Conservation (phyloP, 30 jellyfish, hydroid and myxozoan species). For the Mastigias papua region DNA sequence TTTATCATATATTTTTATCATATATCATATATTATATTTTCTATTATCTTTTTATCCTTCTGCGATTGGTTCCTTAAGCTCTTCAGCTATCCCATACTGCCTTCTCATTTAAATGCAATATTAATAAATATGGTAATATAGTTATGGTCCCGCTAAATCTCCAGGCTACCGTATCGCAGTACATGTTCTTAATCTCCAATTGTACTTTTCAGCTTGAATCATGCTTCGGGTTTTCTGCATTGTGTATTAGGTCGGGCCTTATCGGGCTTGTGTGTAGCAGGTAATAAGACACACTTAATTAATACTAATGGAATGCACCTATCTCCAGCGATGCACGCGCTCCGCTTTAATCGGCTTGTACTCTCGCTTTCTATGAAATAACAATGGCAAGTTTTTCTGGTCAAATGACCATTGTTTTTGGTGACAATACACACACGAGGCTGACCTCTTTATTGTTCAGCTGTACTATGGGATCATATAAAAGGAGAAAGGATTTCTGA, state of each 20-base stretch:
- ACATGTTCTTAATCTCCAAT: neutral
- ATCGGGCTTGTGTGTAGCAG: neutral
- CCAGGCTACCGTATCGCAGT: too few relatives aligned
- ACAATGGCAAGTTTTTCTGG: slow-evolving; percentile 49
- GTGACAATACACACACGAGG: slow-evolving; percentile 70
- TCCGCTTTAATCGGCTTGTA: slow-evolving; percentile 37
- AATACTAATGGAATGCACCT: slow-evolving; percentile 36
- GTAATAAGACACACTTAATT: neutral
- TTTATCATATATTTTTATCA: too few relatives aligned
- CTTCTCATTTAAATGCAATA: too few relatives aligned
- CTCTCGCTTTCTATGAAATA: slow-evolving; percentile 8
- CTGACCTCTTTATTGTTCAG: slow-evolving; percentile 51
- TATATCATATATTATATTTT: too few relatives aligned
- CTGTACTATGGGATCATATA: neutral
- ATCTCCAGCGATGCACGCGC: slow-evolving; percentile 50
- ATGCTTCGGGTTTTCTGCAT: too few relatives aligned
- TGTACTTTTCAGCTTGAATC: too few relatives aligned
- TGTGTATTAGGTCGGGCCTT: neutral
- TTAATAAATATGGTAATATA: too few relatives aligned
- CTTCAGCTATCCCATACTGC: too few relatives aligned
- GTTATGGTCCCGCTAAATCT: too few relatives aligned
- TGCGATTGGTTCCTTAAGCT: too few relatives aligned
- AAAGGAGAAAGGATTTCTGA: neutral
- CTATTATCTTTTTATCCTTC: too few relatives aligned
- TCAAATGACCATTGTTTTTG: slow-evolving; percentile 24